Evolutionary conservation across 2,797 vertebrate genomes (phyloP), one percentile per base, ranked within the genome.

Genomic region (Sebastes diaconus): DNA sequence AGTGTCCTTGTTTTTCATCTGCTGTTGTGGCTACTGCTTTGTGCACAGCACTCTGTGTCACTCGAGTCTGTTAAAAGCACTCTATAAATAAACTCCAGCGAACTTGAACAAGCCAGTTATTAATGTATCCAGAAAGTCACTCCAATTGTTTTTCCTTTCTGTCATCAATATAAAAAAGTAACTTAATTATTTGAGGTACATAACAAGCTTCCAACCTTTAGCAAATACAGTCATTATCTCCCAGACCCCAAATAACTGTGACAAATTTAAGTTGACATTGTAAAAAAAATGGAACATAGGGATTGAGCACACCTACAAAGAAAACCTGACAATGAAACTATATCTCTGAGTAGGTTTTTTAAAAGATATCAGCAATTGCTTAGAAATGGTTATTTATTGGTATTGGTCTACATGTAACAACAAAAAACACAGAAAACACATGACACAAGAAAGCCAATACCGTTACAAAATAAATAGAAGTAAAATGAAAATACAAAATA

Each of bases 1-100:
- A 18, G 27, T 75, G 30, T 79, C 25, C 52, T 77, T 85, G 57
- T 67, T 77, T 83, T 83, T 55, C 4, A 61, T 70, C 3, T 57
- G 10, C 58, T 70, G 46, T 54, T 69, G 34, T 69, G 60, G 61
- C 32, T 50, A 24, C 36, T 70, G 66, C 60, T 81, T 68, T 77
- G 20, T 68, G 25, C 8, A 77, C 27, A 75, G 70, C 36, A 69
- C 57, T 75, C 54, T 52, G 52, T 74, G 65, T 66, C 61, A 54
- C 46, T 73, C 18, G 22, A 34, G 34, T 73, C 65, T 63, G 54
- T 25, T 81, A 71, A 84, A 81, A 69, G 68, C 27, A 39, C 25
- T 39, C 27, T 65, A 75, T 61, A 64, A 76, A 79, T 77, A 68
- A 59, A 65, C 2, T 32, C 24, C 32, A 36, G 7, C 8, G 5